Conservation (phyloP, 2,888 invertebrate genomes). For the Exephanes ischioxanthus region DNA sequence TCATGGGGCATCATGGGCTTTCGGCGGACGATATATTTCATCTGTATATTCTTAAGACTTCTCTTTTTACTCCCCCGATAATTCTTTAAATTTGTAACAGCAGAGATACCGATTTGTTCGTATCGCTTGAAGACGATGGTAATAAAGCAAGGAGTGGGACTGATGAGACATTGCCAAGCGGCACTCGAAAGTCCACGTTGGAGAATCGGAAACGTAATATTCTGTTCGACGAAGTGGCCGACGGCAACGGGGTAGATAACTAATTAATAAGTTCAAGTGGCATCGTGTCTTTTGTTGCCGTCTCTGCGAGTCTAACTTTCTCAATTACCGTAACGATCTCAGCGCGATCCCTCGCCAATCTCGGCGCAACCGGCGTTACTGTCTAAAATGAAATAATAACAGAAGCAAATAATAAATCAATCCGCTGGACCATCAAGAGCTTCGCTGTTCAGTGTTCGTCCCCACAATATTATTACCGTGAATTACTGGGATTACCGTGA, state of each 20-base stretch:
- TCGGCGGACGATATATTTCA: constrained; percentile 27
- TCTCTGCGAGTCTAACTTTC: constrained; percentile 15
- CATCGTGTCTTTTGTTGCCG: constrained; percentile 12
- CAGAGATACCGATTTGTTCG: constrained; percentile 11
- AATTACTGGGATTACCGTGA: not conserved
- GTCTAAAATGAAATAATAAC: not conserved
- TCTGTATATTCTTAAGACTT: not conserved
- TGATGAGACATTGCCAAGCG: not conserved
- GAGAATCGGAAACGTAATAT: constrained; percentile 39
- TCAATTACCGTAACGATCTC: constrained; percentile 11
- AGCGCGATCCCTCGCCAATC: not conserved
- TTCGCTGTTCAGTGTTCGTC: not conserved
- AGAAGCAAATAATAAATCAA: not conserved
- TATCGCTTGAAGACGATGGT: constrained; percentile 17
- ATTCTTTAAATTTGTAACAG: constrained; percentile 40
- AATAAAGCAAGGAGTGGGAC: not conserved
- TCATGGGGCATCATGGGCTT: constrained; percentile 9
- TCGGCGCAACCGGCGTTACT: not conserved
- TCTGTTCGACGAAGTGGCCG: not conserved
- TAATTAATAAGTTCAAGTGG: constrained; percentile 41
- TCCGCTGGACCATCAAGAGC: not conserved
- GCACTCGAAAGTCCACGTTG: constrained; percentile 1
- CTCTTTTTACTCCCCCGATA: constrained; percentile 17
- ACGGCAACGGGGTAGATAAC: constrained; percentile 9
- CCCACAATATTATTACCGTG: not conserved